Percentiles rank a stretch among this genome's conserved stretches.
These are phyloP conservation scores for Adoxophyes honmai DNA, from an alignment of 1,140 invertebrate species.

Conservation along the genomic window DNA sequence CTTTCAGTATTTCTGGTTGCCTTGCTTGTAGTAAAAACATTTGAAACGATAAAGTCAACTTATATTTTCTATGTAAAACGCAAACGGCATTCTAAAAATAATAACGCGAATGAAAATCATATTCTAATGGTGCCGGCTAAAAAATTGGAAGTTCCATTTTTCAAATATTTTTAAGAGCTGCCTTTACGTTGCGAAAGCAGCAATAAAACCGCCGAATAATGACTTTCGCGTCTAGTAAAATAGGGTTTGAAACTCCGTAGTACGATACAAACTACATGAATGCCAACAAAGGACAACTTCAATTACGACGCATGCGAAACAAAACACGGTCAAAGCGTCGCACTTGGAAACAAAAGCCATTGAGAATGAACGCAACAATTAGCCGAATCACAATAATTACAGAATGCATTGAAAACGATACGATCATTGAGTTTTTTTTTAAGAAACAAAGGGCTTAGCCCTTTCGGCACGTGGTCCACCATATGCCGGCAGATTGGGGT, in stretches of 20 bases:
- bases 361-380: constrained; percentile 53
- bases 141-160: constrained; percentile 2
- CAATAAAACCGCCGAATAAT: neutral
- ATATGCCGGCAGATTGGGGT: constrained; percentile 42
- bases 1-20: no score
- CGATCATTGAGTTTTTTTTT: constrained; percentile 50
- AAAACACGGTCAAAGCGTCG: constrained; percentile 65
- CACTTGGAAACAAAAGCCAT: constrained; percentile 56
- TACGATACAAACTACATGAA: neutral
- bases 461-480: constrained; percentile 58
- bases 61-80: neutral
- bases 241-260: neutral
- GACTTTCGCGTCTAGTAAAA: neutral
- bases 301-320: constrained; percentile 64
- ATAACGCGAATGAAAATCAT: neutral
- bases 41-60: neutral
- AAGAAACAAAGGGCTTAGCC: constrained; percentile 51
- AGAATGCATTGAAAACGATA: constrained; percentile 63
- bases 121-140: neutral
- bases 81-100: neutral
- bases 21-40: no score
- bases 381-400: constrained; percentile 66
- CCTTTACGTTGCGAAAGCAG: neutral
- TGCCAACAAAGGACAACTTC: constrained; percentile 37
- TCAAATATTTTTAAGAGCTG: constrained; percentile 7